Evolutionary conservation across 2,797 vertebrate genomes (phyloP).

Genomic region (Gymnothorax javanicus): DNA sequence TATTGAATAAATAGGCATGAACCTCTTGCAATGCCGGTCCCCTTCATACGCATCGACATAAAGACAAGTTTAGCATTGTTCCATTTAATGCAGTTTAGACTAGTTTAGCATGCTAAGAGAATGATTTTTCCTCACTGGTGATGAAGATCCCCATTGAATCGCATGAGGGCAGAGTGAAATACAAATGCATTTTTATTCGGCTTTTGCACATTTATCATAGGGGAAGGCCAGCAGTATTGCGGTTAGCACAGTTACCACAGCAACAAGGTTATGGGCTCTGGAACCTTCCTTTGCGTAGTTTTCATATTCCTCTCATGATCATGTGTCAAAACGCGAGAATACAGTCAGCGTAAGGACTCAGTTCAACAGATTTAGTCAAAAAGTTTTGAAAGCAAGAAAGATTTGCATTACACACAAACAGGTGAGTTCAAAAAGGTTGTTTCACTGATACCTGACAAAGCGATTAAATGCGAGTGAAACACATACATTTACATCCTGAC

Average conservation of each 20-base stretch:
- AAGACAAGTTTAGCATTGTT: neutral
- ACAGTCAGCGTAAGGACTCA: no score
- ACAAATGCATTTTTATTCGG: conserved; percentile 39
- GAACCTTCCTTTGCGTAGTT: no score
- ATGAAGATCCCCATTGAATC: neutral
- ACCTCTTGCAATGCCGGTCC: no score
- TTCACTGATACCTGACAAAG: neutral
- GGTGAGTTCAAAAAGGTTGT: neutral
- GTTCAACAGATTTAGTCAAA: neutral
- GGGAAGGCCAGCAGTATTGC: conserved; percentile 25
- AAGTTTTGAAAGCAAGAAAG: neutral
- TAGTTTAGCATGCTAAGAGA: neutral
- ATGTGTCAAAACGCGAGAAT: no score
- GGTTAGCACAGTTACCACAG: no score
- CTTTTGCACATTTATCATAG: conserved; percentile 17
- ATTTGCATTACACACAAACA: neutral
- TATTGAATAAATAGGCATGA: no score
- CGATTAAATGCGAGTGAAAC: no score
- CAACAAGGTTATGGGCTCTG: no score
- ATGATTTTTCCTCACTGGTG: neutral
- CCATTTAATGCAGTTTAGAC: no score
- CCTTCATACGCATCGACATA: neutral
- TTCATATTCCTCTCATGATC: no score
- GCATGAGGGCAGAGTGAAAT: conserved; percentile 17
- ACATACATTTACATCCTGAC: neutral